Percentiles rank a stretch among this genome's conserved stretches.
Evolutionary conservation across 2,888 invertebrate genomes (phyloP).

Genomic region (Xestia rhomboidea): DNA sequence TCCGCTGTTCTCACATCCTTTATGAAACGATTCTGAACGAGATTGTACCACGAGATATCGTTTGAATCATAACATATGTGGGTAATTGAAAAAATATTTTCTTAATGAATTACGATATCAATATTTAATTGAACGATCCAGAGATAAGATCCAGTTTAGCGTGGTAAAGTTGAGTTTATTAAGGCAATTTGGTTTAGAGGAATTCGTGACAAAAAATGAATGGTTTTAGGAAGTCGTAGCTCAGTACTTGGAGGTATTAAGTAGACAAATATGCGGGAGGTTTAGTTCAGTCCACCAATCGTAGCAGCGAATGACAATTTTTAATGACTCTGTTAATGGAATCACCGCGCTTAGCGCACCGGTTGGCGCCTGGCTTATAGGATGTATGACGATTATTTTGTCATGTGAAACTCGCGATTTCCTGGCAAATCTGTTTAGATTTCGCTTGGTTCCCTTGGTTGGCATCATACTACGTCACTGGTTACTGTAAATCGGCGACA

Average conservation of each 20-base stretch:
- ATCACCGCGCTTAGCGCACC: constrained; percentile 6
- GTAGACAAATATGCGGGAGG: constrained; percentile 48
- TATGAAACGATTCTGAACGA: constrained; percentile 44
- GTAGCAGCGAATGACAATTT: constrained; percentile 18
- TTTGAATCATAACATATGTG: constrained; percentile 53
- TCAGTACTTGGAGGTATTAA: constrained; percentile 45
- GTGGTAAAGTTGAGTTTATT: constrained; percentile 62
- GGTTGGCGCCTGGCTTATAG: constrained; percentile 44
- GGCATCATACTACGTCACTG: neutral
- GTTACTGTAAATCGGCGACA: neutral
- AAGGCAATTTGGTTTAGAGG: constrained; percentile 57
- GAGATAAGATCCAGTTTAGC: constrained; percentile 59
- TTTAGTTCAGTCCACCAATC: constrained; percentile 34
- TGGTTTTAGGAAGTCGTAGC: constrained; percentile 63
- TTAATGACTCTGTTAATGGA: constrained; percentile 30
- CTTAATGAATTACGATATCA: constrained; percentile 65
- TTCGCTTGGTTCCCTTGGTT: neutral
- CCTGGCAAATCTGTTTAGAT: constrained; percentile 28
- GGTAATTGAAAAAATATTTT: constrained; percentile 64
- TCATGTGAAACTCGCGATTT: constrained; percentile 40
- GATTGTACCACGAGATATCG: constrained; percentile 55
- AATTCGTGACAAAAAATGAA: constrained; percentile 56
- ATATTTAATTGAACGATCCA: constrained; percentile 62
- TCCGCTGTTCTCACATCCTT: constrained; percentile 69
- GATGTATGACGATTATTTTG: constrained; percentile 12